Evolutionary conservation across 2,113 vertebrate genomes (phyloP).

Genomic region (Lepisosteus osseus): DNA sequence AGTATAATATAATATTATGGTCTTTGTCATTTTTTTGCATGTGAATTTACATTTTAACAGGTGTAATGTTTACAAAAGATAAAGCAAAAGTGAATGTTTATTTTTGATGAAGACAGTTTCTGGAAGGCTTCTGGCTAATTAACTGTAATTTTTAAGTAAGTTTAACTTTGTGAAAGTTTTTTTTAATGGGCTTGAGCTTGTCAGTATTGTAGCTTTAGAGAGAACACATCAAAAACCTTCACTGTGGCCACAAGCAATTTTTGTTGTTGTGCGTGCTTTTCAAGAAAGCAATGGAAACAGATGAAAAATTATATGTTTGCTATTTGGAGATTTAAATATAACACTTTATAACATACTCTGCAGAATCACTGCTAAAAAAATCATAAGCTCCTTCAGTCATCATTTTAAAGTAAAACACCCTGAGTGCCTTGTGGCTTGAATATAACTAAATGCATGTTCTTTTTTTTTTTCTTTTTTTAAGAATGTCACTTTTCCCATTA

Average conservation of each 20-base stretch:
- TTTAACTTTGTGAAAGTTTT: too few species aligned
- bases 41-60: too few species aligned
- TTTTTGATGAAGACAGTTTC: too few species aligned
- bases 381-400: background rate
- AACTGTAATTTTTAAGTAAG: too few species aligned
- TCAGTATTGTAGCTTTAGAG: too few species aligned
- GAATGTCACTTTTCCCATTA: background rate
- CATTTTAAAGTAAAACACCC: background rate
- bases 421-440: background rate
- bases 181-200: too few species aligned
- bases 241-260: background rate
- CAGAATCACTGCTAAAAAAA: background rate
- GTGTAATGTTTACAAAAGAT: too few species aligned
- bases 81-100: too few species aligned
- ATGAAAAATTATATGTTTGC: conserved; percentile 5
- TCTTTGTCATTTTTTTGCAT: too few species aligned
- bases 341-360: conserved; percentile 2
- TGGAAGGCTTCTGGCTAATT: too few species aligned
- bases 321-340: conserved; percentile 2
- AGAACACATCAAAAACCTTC: background rate
- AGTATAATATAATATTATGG: too few species aligned
- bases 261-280: background rate
- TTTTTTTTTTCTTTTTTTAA: background rate
- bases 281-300: background rate
- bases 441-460: background rate